A percentile compares a stretch with the other conserved stretches of the same genome.
phyloP scores from a whole-genome alignment of 2,113 vertebrate genomes.

The Natator depressus region DNA sequence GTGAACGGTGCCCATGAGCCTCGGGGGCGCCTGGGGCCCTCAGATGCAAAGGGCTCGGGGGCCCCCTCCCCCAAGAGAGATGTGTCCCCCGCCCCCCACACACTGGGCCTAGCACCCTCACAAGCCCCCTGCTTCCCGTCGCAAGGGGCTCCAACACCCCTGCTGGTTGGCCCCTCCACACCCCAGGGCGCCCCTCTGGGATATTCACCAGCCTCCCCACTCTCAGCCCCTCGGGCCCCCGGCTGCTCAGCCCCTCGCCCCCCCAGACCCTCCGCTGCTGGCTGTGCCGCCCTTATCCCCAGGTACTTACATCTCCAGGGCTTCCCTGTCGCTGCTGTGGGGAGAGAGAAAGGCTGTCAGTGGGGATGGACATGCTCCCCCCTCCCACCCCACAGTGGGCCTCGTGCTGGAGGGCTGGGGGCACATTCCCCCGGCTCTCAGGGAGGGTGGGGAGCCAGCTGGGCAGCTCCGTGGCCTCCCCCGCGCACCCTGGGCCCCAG shows the following conservation, averaged over 20 bases:
- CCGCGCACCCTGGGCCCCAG: not conserved
- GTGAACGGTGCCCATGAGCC: too few species aligned
- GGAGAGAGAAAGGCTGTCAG: not conserved
- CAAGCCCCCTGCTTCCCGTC: not conserved
- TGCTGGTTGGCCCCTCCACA: not conserved
- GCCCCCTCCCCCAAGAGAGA: not conserved
- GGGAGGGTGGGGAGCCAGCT: not conserved
- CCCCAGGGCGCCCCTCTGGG: too few species aligned
- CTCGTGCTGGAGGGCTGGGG: not conserved
- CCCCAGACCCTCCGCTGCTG: not conserved
- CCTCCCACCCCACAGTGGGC: not conserved
- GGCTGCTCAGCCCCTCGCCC: fast-evolving
- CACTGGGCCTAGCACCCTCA: not conserved
- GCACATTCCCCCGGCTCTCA: not conserved
- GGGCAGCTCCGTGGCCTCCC: not conserved
- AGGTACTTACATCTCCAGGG: slow-evolving; percentile 65
- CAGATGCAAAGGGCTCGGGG: not conserved
- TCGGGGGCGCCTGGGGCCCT: not conserved
- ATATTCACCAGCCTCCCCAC: not conserved
- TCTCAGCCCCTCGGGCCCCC: not conserved
- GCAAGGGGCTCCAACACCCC: not conserved
- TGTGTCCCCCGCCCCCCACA: not conserved
- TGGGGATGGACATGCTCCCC: not conserved
- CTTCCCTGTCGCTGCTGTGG: slow-evolving; percentile 35
- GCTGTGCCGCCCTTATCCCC: not conserved